phyloP scores from a whole-genome alignment of 2,113 vertebrate genomes.

The Ciconia boyciana region DNA sequence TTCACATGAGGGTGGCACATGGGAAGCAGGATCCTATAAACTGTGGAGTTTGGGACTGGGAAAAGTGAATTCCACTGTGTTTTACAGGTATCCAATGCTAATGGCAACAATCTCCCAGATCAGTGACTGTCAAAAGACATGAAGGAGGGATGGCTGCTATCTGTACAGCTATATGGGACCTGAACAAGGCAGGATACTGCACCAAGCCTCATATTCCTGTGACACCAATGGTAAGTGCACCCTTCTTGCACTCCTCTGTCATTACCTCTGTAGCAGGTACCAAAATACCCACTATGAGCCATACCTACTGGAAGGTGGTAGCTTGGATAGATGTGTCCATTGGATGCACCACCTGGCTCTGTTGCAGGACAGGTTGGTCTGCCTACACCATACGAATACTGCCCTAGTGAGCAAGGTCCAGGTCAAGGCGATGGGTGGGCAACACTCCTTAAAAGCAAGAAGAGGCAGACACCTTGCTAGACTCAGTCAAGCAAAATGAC shows the following conservation, averaged over 20 bases:
- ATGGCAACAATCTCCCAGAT: not conserved
- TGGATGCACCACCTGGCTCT: not conserved
- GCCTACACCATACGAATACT: accelerated
- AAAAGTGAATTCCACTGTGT: not conserved
- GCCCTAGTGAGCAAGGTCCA: not conserved
- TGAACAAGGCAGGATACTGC: not conserved
- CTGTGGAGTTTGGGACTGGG: not conserved
- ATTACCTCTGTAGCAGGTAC: not conserved
- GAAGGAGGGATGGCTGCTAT: not conserved
- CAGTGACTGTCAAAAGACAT: not conserved
- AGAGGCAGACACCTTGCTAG: not conserved
- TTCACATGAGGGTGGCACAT: not conserved
- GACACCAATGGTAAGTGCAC: not conserved
- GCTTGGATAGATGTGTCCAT: not conserved
- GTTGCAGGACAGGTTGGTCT: not conserved
- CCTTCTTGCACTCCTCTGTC: not conserved
- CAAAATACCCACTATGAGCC: not conserved
- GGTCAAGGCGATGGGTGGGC: accelerated
- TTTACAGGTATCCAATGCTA: not conserved
- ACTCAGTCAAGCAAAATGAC: not conserved
- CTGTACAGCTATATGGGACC: not conserved
- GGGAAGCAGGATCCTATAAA: not conserved
- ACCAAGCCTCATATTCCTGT: not conserved
- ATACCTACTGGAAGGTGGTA: accelerated
- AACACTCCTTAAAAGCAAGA: not conserved